phyloP scores from a whole-genome alignment of 2,888 invertebrate genomes.

The Rotaria macrura region DNA sequence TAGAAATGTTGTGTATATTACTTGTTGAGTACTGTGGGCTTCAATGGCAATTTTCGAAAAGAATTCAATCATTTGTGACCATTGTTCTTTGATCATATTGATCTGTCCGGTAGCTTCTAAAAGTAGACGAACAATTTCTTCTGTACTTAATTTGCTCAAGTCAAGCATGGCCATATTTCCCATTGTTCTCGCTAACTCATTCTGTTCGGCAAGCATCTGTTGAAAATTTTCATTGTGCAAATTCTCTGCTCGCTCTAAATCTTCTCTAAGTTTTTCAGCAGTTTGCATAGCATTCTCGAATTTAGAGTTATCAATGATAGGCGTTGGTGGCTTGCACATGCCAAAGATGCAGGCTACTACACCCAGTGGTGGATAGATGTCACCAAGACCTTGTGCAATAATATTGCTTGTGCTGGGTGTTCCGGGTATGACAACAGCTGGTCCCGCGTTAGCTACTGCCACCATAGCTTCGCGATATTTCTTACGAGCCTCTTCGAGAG shows the following conservation, averaged over 20 bases:
- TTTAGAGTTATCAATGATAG: background rate
- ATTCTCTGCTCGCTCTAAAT: background rate
- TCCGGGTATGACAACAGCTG: too few species aligned
- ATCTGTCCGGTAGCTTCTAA: background rate
- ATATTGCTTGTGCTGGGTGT: too few species aligned
- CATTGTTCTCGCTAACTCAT: background rate
- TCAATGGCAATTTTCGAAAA: background rate
- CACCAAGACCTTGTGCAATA: too few species aligned
- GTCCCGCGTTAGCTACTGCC: too few species aligned
- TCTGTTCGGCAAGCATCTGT: background rate
- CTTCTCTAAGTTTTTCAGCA: background rate
- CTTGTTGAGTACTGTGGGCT: background rate
- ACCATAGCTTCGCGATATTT: background rate
- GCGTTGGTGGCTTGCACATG: background rate
- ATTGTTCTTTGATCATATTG: background rate
- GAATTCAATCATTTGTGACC: background rate
- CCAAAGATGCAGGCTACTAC: too few species aligned
- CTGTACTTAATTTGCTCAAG: background rate
- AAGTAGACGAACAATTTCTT: background rate
- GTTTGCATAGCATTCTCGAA: background rate
- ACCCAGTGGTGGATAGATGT: too few species aligned
- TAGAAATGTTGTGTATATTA: background rate
- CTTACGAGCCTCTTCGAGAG: background rate
- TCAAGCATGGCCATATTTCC: background rate
- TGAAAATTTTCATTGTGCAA: background rate